Evolutionary conservation across 2,113 vertebrate species (phyloP).

Genomic region (Asarcornis scutulata): DNA sequence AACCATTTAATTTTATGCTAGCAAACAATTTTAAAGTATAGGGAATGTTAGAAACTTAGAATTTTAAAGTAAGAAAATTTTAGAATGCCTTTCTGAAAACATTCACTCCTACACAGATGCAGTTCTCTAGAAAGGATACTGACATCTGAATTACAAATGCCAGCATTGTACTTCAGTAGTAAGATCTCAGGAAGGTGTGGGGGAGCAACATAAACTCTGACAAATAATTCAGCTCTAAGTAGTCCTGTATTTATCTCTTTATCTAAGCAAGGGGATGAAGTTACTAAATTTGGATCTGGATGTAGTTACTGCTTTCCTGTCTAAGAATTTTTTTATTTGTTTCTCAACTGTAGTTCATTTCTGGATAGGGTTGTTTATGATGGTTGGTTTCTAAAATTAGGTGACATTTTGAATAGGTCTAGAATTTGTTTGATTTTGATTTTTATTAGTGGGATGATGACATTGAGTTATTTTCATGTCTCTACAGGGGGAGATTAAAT

Average conservation of each 20-base stretch:
- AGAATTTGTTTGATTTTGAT: background rate
- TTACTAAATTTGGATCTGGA: background rate
- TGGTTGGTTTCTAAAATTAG: background rate
- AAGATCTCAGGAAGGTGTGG: no score
- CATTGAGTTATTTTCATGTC: background rate
- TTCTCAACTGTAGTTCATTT: background rate
- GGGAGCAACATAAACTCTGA: background rate
- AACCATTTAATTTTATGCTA: background rate
- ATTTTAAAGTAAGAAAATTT: background rate
- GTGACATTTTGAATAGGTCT: background rate
- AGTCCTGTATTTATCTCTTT: background rate
- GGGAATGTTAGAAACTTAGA: background rate
- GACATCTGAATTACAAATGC: background rate
- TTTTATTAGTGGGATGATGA: background rate
- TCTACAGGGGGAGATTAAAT: background rate
- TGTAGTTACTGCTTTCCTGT: background rate
- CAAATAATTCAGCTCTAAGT: background rate
- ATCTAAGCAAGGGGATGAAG: background rate
- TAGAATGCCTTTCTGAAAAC: background rate
- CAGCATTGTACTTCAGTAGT: background rate
- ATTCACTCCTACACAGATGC: background rate
- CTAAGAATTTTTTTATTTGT: background rate
- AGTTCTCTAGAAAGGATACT: background rate
- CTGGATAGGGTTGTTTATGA: background rate
- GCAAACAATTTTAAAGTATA: background rate